phyloP scores from a whole-genome alignment of 2,888 invertebrate genomes.

The Hoplodrina ambigua region DNA sequence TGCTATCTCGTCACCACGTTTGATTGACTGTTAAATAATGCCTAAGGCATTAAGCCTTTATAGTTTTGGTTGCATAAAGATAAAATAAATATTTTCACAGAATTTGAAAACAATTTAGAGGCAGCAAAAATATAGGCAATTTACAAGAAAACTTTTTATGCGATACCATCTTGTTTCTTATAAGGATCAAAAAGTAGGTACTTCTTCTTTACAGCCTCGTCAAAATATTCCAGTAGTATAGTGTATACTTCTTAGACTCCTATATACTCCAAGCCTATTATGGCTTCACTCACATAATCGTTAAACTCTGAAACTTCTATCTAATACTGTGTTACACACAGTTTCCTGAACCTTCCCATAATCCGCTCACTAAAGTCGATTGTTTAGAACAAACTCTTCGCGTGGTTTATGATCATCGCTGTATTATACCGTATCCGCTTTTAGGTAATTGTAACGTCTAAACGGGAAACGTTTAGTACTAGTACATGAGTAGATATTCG shows the following conservation, averaged over 20 bases:
- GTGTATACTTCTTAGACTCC: not conserved
- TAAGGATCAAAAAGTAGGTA: too few relatives aligned
- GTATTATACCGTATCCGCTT: conserved; percentile 50
- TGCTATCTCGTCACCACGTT: too few relatives aligned
- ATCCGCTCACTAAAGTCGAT: conserved; percentile 66
- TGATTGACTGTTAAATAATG: too few relatives aligned
- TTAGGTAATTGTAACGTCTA: conserved; percentile 43
- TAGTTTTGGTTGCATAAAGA: too few relatives aligned
- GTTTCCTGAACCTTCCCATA: conserved; percentile 66
- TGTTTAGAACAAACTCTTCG: conserved; percentile 70
- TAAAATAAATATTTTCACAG: too few relatives aligned
- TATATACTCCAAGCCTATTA: not conserved
- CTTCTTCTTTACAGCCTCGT: too few relatives aligned
- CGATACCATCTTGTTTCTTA: too few relatives aligned
- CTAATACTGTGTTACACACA: conserved; percentile 18
- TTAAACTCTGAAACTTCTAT: conserved; percentile 29
- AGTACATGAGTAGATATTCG: not conserved
- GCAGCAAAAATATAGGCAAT: too few relatives aligned
- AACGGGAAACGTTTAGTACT: conserved; percentile 40
- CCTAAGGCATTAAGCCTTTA: too few relatives aligned
- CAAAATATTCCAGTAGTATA: too few relatives aligned
- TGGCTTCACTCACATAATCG: not conserved
- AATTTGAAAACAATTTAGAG: too few relatives aligned
- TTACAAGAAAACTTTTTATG: too few relatives aligned
- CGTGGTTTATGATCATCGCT: conserved; percentile 71